These are phyloP conservation scores for Camponotus fellah DNA, from an alignment of 2,888 invertebrate species.

Conservation along the genomic window DNA sequence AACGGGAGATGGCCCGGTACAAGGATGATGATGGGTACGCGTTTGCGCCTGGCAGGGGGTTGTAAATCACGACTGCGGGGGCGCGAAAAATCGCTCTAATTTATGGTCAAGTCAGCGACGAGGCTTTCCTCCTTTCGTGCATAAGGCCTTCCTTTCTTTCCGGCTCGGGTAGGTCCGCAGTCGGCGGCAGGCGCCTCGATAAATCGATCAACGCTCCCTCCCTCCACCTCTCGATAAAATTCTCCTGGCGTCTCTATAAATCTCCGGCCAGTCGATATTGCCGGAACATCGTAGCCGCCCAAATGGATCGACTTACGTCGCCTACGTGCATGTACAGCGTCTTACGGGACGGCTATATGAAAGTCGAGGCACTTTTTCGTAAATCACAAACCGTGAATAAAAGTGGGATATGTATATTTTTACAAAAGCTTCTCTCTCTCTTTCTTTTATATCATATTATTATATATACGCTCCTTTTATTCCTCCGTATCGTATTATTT, in stretches of 20 bases:
- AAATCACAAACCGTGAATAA: not conserved
- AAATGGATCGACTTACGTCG: conserved; percentile 55
- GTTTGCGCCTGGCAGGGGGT: conserved; percentile 48
- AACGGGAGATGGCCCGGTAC: conserved; percentile 33
- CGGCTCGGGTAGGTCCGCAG: conserved; percentile 40
- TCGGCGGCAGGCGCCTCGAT: conserved; percentile 53
- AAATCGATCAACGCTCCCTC: conserved; percentile 45
- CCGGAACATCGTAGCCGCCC: conserved; percentile 50
- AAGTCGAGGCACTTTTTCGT: not conserved
- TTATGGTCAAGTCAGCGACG: conserved; percentile 57
- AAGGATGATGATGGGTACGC: conserved; percentile 47
- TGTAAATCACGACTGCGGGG: conserved; percentile 35
- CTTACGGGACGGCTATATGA: not conserved
- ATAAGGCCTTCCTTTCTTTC: conserved; percentile 56
- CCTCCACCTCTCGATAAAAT: conserved; percentile 37
- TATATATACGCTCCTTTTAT: not conserved
- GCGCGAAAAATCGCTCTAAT: conserved; percentile 54
- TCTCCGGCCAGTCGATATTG: conserved; percentile 52
- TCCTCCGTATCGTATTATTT: not conserved
- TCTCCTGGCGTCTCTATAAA: conserved; percentile 54
- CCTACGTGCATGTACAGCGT: conserved; percentile 44
- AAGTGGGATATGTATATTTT: not conserved
- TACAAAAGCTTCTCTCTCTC: not conserved
- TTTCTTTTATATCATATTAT: not conserved
- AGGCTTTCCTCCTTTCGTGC: conserved; percentile 47